Conservation (phyloP, 2,797 vertebrate genomes). For the Bucorvus abyssinicus region DNA sequence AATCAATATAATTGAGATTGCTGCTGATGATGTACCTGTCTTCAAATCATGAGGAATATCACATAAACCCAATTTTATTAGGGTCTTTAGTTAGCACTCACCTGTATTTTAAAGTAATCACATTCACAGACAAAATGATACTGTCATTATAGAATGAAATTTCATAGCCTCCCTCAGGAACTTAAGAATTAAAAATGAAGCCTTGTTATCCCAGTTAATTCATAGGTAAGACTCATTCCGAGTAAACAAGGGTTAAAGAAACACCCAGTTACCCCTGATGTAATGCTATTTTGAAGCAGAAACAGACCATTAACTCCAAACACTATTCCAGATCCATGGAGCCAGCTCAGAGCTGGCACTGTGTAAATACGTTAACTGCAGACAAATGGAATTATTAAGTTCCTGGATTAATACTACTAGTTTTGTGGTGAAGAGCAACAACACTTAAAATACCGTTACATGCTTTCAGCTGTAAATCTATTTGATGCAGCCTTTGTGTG, state of each 20-base stretch:
- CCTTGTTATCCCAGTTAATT: neutral
- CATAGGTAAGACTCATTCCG: neutral
- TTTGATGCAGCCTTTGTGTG: neutral
- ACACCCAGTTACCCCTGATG: neutral
- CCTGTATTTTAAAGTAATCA: neutral
- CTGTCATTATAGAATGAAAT: neutral
- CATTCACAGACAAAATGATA: neutral
- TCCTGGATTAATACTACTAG: neutral
- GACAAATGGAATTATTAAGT: neutral
- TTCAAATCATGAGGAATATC: neutral
- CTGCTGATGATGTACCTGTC: neutral
- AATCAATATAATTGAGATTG: conserved; percentile 33
- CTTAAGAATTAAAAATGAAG: neutral
- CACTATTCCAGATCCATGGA: neutral
- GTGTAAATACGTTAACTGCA: neutral
- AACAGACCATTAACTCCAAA: neutral
- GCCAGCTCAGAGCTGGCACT: neutral
- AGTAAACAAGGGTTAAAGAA: neutral
- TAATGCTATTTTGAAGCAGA: neutral
- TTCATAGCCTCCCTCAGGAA: neutral
- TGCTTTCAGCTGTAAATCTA: neutral
- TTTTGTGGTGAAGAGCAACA: neutral
- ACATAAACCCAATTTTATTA: neutral
- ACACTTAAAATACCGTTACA: neutral
- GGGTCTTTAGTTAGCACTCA: neutral